These are phyloP conservation scores for Hemitrygon akajei DNA, from an alignment of 2,797 vertebrate species.

Conservation along the genomic window DNA sequence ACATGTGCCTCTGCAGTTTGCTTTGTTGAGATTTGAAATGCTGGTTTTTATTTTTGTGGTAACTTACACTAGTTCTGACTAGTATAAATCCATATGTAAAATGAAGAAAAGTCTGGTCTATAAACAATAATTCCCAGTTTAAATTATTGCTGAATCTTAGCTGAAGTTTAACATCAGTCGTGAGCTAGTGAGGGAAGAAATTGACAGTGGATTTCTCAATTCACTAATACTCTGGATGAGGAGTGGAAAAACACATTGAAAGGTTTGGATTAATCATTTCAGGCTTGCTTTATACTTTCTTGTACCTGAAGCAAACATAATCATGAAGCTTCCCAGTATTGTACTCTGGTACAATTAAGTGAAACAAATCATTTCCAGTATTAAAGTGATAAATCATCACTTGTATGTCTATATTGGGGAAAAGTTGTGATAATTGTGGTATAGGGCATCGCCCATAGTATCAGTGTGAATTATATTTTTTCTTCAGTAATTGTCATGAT, in stretches of 20 bases:
- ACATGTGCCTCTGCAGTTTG: too few relatives aligned
- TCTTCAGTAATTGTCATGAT: background rate
- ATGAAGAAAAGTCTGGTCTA: background rate
- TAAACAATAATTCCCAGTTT: background rate
- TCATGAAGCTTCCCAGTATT: too few relatives aligned
- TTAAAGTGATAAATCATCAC: background rate
- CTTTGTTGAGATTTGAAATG: too few relatives aligned
- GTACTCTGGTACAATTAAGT: background rate
- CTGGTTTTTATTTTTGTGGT: too few relatives aligned
- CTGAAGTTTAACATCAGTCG: background rate
- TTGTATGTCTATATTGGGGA: background rate
- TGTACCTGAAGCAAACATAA: too few relatives aligned
- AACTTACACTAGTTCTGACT: background rate
- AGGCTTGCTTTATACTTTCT: too few relatives aligned
- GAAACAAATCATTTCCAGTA: background rate
- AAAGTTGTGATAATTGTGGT: background rate
- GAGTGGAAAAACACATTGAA: constrained; percentile 54
- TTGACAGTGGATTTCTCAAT: background rate
- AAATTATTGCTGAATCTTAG: background rate
- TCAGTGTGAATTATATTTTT: background rate
- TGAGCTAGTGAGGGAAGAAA: background rate
- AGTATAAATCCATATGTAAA: background rate
- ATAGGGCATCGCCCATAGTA: background rate
- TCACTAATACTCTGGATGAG: constrained; percentile 43
- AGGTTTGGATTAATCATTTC: constrained; percentile 46